Evolutionary conservation across 2,888 invertebrate genomes (phyloP).

Genomic region (Perdita meconis): DNA sequence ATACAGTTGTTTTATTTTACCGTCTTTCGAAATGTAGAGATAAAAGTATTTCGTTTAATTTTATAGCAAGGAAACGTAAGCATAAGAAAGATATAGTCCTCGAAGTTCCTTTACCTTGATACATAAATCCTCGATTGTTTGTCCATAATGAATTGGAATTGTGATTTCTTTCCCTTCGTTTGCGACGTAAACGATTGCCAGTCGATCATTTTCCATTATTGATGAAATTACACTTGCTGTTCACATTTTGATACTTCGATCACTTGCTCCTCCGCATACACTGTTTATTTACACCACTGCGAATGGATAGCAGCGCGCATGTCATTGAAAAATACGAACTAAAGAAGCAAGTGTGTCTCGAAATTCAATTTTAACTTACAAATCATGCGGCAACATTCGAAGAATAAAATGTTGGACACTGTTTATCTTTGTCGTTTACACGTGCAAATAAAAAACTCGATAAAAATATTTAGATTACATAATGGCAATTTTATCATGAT

Average conservation of each 20-base stretch:
- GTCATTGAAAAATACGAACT: constrained; percentile 7
- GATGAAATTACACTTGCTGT: constrained; percentile 4
- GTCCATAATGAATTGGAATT: constrained; percentile 71
- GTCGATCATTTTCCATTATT: constrained; percentile 77
- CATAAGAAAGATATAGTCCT: background rate
- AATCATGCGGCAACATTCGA: too few relatives aligned
- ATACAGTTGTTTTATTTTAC: background rate
- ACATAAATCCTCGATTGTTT: constrained; percentile 80
- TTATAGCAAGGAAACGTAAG: background rate
- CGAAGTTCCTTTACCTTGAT: constrained; percentile 73
- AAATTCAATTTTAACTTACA: too few relatives aligned
- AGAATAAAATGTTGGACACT: too few relatives aligned
- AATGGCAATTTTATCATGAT: background rate
- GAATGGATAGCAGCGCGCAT: constrained; percentile 24
- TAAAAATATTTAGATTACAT: background rate
- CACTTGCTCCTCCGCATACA: constrained; percentile 4
- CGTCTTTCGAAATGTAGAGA: background rate
- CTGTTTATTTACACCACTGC: constrained; percentile 49
- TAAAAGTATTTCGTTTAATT: constrained; percentile 5
- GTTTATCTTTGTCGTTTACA: too few relatives aligned
- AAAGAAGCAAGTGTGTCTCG: background rate
- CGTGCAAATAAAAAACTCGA: too few relatives aligned
- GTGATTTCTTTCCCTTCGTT: constrained; percentile 77
- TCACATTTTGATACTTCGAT: constrained; percentile 40
- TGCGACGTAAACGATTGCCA: constrained; percentile 74